Evolutionary conservation across 2,888 invertebrate species (phyloP), one percentile per base, ranked within the genome.

Genomic region (Cyrtodaria siliqua): DNA sequence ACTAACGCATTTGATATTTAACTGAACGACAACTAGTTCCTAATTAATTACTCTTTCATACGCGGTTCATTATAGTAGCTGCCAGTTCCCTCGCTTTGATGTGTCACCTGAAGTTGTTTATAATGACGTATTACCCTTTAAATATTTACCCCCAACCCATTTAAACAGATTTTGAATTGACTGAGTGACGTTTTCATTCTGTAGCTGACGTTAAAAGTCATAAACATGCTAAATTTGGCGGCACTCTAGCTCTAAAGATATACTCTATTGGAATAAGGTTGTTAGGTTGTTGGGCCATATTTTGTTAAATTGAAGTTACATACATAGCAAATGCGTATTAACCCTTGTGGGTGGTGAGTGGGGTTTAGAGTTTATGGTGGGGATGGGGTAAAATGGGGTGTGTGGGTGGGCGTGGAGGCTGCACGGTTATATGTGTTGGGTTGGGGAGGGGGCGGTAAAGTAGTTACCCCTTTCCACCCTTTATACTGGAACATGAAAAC

Each of bases 21-120:
- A 33, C 24, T 59, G 40, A 23, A 42, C 3, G n/a, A 42, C 59
- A 18, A 29, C 12, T n/a, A 26, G 44, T 38, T 42, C 33, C 53
- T 71, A 62, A 77, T 71, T 67, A 77, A 77, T 71, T 59, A 57
- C 40, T 29, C 24, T 71, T 71, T 77, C 53, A 77, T 71, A 61
- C 42, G 71, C 59, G 18, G 27, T 62, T 62, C 57, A 71, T 77
- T 71, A 71, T 67, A 59, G 27, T 47, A 50, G 27, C 42, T 77
- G 71, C 67, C 76, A 62, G 23, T 27, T 9, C 24, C n/a, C 40
- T 24, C 42, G 61, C 76, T 77, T 77, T 77, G 71, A 77, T 63
- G 59, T 77, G 76, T 63, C 76, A 68, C 52, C 14, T 29, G n/a
- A 57, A 56, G 59, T 70, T 64, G 70, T 76, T 76, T 70, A 76